A percentile compares a stretch with the other conserved stretches of the same genome.
These are phyloP conservation scores for Coryphaenoides rupestris DNA, from an alignment of 2,113 vertebrate genomes.

Conservation along the genomic window DNA sequence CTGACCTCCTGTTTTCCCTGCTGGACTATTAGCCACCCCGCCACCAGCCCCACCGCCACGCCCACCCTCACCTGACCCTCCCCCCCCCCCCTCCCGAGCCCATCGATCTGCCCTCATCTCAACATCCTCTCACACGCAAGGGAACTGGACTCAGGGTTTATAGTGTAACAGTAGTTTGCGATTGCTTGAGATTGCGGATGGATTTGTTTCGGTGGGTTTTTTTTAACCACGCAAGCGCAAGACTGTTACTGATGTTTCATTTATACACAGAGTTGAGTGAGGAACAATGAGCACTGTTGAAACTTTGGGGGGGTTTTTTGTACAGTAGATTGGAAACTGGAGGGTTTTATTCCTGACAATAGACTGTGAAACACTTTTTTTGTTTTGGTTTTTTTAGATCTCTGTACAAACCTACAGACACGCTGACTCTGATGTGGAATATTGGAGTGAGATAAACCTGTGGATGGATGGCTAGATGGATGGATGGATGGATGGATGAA, in stretches of 20 bases:
- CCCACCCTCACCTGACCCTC: background rate
- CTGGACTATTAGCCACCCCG: background rate
- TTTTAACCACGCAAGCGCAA: background rate
- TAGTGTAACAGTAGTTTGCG: conserved; percentile 34
- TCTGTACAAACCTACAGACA: conserved; percentile 41
- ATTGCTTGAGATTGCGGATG: conserved; percentile 42
- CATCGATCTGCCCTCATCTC: conserved; percentile 26
- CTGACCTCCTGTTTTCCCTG: conserved; percentile 21
- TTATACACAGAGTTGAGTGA: conserved; percentile 30
- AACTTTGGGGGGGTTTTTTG: conserved; percentile 23
- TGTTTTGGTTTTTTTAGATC: conserved; percentile 28
- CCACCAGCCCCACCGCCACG: background rate
- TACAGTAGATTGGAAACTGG: conserved; percentile 38
- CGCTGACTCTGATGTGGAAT: conserved; percentile 30
- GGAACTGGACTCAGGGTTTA: conserved; percentile 48
- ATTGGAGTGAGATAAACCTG: background rate
- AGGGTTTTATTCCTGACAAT: conserved; percentile 42
- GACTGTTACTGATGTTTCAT: conserved; percentile 50
- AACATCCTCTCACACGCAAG: conserved; percentile 38
- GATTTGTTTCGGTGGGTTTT: conserved; percentile 36
- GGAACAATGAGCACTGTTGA: conserved; percentile 54
- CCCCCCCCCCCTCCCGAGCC: conserved; percentile 20
- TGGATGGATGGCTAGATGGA: background rate
- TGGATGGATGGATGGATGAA: background rate
- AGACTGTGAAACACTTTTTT: conserved; percentile 59